Evolutionary conservation across 2,888 invertebrate genomes (phyloP).

Genomic region (Lumbricus terrestris): DNA sequence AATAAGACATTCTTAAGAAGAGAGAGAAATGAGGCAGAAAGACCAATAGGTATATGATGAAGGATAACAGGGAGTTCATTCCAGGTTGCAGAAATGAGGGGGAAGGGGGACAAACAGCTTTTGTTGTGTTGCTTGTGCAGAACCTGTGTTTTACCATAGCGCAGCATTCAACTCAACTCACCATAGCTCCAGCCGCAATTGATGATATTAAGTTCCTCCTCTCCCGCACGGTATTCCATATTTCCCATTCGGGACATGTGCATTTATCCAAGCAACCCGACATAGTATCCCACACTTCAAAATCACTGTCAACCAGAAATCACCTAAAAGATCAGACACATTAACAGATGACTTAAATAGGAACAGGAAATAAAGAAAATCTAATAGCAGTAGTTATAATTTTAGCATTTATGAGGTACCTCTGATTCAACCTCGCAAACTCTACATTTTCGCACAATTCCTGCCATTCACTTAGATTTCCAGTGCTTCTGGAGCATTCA

Average conservation of each 20-base stretch:
- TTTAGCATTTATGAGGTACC: too few species aligned
- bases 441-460: neutral
- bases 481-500: too few species aligned
- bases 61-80: too few species aligned
- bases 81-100: too few species aligned
- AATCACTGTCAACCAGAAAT: neutral
- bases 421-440: too few species aligned
- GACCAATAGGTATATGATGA: too few species aligned
- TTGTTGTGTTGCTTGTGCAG: neutral
- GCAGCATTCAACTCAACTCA: conserved; percentile 60
- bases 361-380: neutral
- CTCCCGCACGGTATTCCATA: conserved; percentile 66
- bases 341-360: neutral
- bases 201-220: conserved; percentile 83
- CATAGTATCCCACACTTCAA: conserved; percentile 53
- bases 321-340: neutral
- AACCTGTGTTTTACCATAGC: neutral
- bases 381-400: neutral
- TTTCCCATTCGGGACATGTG: conserved; percentile 68
- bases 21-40: too few species aligned
- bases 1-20: too few species aligned
- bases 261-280: conserved; percentile 74
- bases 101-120: neutral
- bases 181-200: conserved; percentile 81
- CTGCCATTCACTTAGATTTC: too few species aligned